Base-by-base conservation (phyloP, 2,797 vertebrate species). In the Aeoliscus strigatus region DNA sequence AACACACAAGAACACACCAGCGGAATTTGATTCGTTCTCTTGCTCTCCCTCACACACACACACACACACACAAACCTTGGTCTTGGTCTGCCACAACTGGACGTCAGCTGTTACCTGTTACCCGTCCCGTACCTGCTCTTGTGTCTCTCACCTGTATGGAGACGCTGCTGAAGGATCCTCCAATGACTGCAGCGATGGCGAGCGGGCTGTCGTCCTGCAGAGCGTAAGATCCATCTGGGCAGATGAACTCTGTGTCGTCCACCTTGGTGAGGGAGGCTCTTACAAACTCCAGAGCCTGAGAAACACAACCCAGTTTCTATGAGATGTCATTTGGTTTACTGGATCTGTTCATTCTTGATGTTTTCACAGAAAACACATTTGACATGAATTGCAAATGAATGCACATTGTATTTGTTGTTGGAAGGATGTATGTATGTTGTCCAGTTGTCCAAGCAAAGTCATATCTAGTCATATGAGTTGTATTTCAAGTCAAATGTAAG, bases 141-240 rank as follows among this genome's bases (percentile, higher is more conserved):
- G n/a, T n/a, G n/a, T n/a, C n/a, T n/a, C n/a, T n/a, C 80, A 98
- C 96, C 96, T 99, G 96, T 85, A 99, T 99, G 50, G 95, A 99
- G 52, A 98, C 96, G 0, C 95, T 99, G 86, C 94, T 97, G 52
- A 94, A 98, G 25, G 96, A 99, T 7, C 96, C 96, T 0, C 96
- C 94, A 11, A 99, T 95, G 65, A 98, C 95, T 9, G 89, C 94
- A 1, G 92, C 92, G 4, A 99, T 99, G 30, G 94, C 87, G 12
- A 99, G 81, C 0, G 96, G 95, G 50, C 90, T 91, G 60, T 97
- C 96, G 38, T 97, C 95, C 77, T 96, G 94, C 72, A 93, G 87
- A 27, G 95, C 94, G 1, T 94, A 96, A 0, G 96, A 99, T 34
- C 96, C 96, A 1, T 99, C 96, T 2, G 95, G 95, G 71, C 96